Evolutionary conservation across 1,140 invertebrate species (phyloP).

Genomic region (Nephila pilipes): DNA sequence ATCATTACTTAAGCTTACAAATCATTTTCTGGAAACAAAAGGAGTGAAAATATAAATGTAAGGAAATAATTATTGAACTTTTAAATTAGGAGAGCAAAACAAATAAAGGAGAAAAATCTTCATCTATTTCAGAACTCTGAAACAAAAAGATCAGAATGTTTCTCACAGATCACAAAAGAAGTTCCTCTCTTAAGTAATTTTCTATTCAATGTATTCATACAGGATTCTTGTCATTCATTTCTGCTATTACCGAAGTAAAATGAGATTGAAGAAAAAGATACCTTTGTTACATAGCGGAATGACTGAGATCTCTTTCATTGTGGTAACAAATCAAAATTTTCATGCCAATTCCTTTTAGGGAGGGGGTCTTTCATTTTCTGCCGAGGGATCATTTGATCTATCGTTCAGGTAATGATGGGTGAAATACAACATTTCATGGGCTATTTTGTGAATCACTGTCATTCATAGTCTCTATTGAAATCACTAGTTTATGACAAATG

Average conservation of each 20-base stretch:
- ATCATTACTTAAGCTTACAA: background rate
- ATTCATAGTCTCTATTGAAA: background rate
- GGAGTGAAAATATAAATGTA: background rate
- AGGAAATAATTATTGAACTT: background rate
- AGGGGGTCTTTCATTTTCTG: background rate
- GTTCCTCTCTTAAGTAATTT: background rate
- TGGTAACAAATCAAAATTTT: background rate
- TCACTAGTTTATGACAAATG: background rate
- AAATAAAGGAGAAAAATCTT: background rate
- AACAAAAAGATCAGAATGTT: background rate
- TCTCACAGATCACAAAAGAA: background rate
- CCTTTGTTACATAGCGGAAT: background rate
- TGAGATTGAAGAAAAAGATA: background rate
- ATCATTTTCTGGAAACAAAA: background rate
- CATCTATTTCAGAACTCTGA: background rate
- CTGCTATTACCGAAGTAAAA: background rate
- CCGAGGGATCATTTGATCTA: background rate
- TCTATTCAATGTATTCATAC: background rate
- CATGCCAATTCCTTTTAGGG: background rate
- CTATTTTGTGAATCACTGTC: conserved; percentile 6
- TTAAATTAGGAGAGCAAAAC: background rate
- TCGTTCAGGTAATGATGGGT: background rate
- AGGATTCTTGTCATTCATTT: background rate
- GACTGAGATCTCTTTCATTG: background rate
- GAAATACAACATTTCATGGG: background rate